Evolutionary conservation across 2,113 vertebrate species (phyloP), one percentile per base, ranked within the genome.

Genomic region (Pithys albifrons): DNA sequence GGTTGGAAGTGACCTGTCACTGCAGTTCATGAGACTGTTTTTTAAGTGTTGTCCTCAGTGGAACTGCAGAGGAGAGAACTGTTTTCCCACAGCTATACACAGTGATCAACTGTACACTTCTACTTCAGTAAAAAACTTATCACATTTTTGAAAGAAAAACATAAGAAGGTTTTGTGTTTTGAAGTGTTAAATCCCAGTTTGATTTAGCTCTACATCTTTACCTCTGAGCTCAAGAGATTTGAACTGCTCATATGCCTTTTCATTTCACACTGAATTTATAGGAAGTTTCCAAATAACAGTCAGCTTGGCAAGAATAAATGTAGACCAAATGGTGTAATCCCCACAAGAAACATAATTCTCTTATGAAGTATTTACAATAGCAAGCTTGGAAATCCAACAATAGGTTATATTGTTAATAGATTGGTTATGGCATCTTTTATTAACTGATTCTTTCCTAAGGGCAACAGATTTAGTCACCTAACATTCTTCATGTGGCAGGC

Each of bases 261-360:
- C 33, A 67, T 33, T 95, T 97, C 70, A 79, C 73, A 85, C 46
- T 92, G 67, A 94, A 95, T 94, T 97, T 97, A 81, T 84, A 97
- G 54, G 57, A 87, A 92, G 55, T 85, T 96, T 94, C 89, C 89
- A 84, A 97, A 84, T 95, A 96, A 89, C 7, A 13, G 55, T 78
- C 89, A 88, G 19, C 64, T 97, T 97, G 93, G 91, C 92, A 96
- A 84, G 81, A 97, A 94, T 71, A 92, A 96, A 93, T 85, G 54
- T 75, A 45, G 73, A 87, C 41, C 75, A 92, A 96, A 96, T 96
- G 91, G 92, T 95, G 66, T 92, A 97, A 96, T 97, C 65, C 75
- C 84, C 94, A 85, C 57, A 93, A 97, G 91, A 97, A 96, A 62
- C 65, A 78, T 93, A 96, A 95, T 96, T 97, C 84, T 93, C 85